These are phyloP conservation scores for Grus americana DNA, from an alignment of 2,113 vertebrate species.

Conservation along the genomic window DNA sequence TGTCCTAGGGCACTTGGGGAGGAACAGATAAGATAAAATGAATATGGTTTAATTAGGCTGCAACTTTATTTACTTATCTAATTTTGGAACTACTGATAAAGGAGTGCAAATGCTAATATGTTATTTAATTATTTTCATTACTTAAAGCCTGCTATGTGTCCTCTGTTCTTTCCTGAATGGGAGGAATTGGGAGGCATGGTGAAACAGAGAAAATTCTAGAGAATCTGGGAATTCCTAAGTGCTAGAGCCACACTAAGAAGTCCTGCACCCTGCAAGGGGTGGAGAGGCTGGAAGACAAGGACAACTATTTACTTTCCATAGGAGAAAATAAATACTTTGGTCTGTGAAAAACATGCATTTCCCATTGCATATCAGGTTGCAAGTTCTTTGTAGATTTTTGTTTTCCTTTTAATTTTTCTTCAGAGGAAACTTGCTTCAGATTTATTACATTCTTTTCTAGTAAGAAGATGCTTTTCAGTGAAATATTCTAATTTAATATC, in stretches of 20 bases:
- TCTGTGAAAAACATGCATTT: neutral
- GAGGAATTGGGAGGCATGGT: neutral
- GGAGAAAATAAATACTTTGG: neutral
- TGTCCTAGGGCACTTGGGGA: neutral
- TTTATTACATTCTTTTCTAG: neutral
- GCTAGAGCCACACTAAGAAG: neutral
- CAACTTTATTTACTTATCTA: conserved; percentile 15
- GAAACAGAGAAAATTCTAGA: neutral
- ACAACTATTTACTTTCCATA: neutral
- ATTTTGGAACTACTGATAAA: conserved; percentile 24
- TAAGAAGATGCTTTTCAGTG: neutral
- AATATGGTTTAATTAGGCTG: conserved; percentile 20
- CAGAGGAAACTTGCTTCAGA: neutral
- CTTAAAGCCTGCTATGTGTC: neutral
- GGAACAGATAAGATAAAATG: neutral
- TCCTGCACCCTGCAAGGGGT: neutral
- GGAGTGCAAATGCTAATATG: neutral
- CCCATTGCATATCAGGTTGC: neutral
- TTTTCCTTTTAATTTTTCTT: neutral
- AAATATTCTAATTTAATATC: neutral
- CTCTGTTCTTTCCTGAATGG: neutral
- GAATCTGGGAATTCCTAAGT: neutral
- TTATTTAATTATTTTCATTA: conserved; percentile 28
- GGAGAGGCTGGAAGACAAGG: neutral
- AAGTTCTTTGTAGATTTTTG: neutral